Percentiles rank a stretch among this genome's conserved stretches.
Evolutionary conservation across 2,113 vertebrate genomes (phyloP).

Genomic region (Oryzias woworae): DNA sequence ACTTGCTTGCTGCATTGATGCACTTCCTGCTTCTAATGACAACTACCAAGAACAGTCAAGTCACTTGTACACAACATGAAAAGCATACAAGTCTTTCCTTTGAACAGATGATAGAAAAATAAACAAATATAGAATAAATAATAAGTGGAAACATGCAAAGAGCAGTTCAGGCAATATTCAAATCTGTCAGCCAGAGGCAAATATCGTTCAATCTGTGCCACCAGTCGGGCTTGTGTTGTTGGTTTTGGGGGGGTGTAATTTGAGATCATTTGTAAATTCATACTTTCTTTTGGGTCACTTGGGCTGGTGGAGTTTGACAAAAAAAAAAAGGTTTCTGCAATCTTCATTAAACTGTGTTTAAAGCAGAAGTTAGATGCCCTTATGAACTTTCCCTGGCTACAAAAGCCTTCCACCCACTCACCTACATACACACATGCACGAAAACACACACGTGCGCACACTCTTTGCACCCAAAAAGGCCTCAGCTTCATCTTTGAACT

Average conservation of each 20-base stretch:
- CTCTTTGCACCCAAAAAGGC: constrained; percentile 30
- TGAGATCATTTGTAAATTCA: not conserved
- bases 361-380: constrained; percentile 54
- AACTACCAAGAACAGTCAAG: too few species aligned
- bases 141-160: constrained; percentile 66
- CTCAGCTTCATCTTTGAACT: constrained; percentile 46
- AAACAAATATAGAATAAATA: constrained; percentile 5
- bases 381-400: constrained; percentile 35
- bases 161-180: constrained; percentile 65
- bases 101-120: not conserved
- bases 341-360: constrained; percentile 35
- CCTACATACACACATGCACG: not conserved
- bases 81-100: constrained; percentile 4
- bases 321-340: constrained; percentile 37
- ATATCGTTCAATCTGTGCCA: constrained; percentile 31
- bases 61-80: not conserved
- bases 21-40: too few species aligned
- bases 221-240: constrained; percentile 6
- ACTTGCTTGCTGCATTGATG: too few species aligned
- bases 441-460: constrained; percentile 20
- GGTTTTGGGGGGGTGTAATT: constrained; percentile 5
- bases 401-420: constrained; percentile 39
- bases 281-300: not conserved
- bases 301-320: too few species aligned
- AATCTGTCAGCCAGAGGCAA: constrained; percentile 67